Evolutionary conservation across 2,797 vertebrate species (phyloP), one percentile per base, ranked within the genome.

Genomic region (Coreius guichenoti): DNA sequence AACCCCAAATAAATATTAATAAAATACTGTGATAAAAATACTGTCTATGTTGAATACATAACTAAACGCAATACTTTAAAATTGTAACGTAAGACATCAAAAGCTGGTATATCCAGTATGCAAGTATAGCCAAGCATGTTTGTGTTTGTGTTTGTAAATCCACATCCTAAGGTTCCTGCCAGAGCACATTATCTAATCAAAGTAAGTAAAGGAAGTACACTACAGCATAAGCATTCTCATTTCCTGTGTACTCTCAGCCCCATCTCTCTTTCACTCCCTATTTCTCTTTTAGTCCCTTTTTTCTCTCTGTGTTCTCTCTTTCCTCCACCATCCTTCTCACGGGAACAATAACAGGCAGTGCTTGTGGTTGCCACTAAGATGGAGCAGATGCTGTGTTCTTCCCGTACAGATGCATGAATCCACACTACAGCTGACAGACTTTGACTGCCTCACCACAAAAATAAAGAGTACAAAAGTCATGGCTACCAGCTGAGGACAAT

Each of bases 301-400:
- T 63, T 63, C 83, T 63, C 17, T 47, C 9, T 81, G 78, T 70
- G 63, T 39, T 23, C 47, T 26, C 43, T 36, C 21, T 51, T 26
- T n/a, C 31, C 33, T 26, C 88, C 89, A 89, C 86, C 90, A 88
- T 90, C 86, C 91, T 92, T 93, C 93, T 92, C 92, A 90, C 82
- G 89, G 93, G 93, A 95, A 94, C 93, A 95, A 93, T 95, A 94
- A 95, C 92, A 89, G 80, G 82, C 86, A 93, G 93, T 92, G 92
- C 92, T 93, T 94, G 95, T 92, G 94, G 94, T 94, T 93, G 85
- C 92, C 47, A 75, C 91, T 95, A 94, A 95, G 93, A 94, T 93
- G 78, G 88, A 90, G 89, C 90, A 95, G 94, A 95, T 94, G 94
- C 91, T 91, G 92, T 90, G 92, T 91, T 91, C 92, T 92, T 94